Conservation (phyloP, 1,140 invertebrate genomes). For the Mylabris phalerata region DNA sequence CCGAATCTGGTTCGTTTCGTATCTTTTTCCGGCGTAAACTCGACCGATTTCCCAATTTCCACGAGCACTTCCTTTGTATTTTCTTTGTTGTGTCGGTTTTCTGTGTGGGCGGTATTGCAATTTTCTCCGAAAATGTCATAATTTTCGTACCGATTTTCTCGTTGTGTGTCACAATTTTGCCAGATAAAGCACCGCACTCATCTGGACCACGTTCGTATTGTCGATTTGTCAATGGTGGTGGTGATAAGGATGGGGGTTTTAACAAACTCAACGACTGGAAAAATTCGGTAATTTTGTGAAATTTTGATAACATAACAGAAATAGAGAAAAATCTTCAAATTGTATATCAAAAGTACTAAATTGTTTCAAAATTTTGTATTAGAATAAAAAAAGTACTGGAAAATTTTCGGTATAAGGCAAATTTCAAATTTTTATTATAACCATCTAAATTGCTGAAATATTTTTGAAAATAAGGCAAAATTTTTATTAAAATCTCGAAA, state of each 20-base stretch:
- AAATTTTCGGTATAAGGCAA: no score
- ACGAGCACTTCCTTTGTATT: slow-evolving; percentile 48
- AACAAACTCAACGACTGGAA: slow-evolving; percentile 40
- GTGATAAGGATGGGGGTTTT: slow-evolving; percentile 49
- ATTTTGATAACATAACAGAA: slow-evolving; percentile 3
- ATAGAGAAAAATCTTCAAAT: neutral
- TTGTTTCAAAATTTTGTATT: no score
- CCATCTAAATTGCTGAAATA: no score
- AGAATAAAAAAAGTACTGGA: no score
- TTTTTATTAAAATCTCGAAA: no score
- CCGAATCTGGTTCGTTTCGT: slow-evolving; percentile 51
- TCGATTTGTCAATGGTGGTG: slow-evolving; percentile 35
- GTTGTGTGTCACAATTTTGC: slow-evolving; percentile 41
- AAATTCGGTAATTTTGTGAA: neutral
- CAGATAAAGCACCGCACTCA: slow-evolving; percentile 18
- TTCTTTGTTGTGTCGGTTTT: slow-evolving; percentile 22
- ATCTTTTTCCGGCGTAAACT: slow-evolving; percentile 57
- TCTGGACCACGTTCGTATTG: slow-evolving; percentile 33
- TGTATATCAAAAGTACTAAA: no score
- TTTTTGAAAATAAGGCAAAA: no score
- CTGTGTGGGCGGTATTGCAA: slow-evolving; percentile 12
- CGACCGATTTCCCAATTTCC: slow-evolving; percentile 56
- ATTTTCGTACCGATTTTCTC: slow-evolving; percentile 40
- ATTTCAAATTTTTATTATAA: no score
- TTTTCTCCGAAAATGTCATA: slow-evolving; percentile 40